These are phyloP conservation scores for Colistium nudipinnis DNA, from an alignment of 2,113 vertebrate genomes.

Conservation along the genomic window DNA sequence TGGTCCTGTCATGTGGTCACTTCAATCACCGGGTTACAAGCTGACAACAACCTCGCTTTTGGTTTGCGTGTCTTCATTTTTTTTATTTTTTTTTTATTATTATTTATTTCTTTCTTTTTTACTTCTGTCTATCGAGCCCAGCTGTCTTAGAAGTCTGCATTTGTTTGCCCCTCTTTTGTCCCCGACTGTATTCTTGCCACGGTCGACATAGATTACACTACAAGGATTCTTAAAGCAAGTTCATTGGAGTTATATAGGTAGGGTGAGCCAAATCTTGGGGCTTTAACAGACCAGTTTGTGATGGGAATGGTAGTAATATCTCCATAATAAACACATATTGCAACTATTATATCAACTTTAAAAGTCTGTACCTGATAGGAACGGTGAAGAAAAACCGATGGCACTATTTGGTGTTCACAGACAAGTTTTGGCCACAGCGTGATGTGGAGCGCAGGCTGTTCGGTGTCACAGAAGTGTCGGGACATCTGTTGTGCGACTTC, in stretches of 20 bases:
- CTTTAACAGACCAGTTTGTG: too few relatives aligned
- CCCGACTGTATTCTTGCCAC: constrained; percentile 7
- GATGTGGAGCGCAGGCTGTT: not conserved
- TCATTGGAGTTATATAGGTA: too few relatives aligned
- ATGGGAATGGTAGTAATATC: too few relatives aligned
- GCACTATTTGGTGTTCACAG: not conserved
- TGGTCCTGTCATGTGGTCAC: constrained; percentile 56
- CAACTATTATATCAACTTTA: too few relatives aligned
- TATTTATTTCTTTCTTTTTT: constrained; percentile 31
- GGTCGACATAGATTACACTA: constrained; percentile 5
- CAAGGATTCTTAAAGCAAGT: not conserved
- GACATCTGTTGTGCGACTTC: constrained; percentile 28
- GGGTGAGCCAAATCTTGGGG: too few relatives aligned
- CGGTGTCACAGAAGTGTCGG: constrained; percentile 1
- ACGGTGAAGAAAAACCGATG: too few relatives aligned
- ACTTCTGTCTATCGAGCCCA: not conserved
- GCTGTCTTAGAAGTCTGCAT: constrained; percentile 9
- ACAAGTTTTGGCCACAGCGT: not conserved
- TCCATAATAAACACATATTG: too few relatives aligned
- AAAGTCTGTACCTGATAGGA: too few relatives aligned
- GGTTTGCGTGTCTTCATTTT: constrained; percentile 33
- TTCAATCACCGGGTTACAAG: constrained; percentile 51
- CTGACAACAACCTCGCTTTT: constrained; percentile 44
- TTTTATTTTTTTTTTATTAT: too few relatives aligned
- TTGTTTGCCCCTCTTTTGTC: constrained; percentile 7